Base-by-base conservation (phyloP, 2,797 vertebrate genomes). In the Pangasius djambal region DNA sequence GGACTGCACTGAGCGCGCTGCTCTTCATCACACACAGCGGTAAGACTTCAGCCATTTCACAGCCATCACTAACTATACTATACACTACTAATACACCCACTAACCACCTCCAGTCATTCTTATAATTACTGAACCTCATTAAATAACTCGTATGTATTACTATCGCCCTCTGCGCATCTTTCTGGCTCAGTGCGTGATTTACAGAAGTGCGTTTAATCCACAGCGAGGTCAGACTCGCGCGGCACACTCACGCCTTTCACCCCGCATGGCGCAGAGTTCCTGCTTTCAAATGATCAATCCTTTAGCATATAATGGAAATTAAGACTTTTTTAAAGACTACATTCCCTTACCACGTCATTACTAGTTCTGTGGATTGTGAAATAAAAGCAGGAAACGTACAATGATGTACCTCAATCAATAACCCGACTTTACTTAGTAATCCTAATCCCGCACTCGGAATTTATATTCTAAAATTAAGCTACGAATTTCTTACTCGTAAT, bases 1-100 rank as follows among this genome's bases (percentile, higher is more conserved):
- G 94, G 95, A 92, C 69, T 63, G 92, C 91, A 34, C 59, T 93
- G 0, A 92, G 84, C 88, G 83, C 90, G 65, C 88, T 96, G 0
- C 90, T 97, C 15, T 88, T 95, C 0, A 44, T 95, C 48, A 79
- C 94, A 13, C 94, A 95, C 31, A 86, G 90, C 28, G 95, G 96
- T 97, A 91, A 95, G 94, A 88, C n/a, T 22, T 52, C 8, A 55
- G 10, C 10, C 22, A 2, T 50, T 52, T 83, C 44, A 84, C 61
- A 40, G 15, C 7, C 44, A 63, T 69, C 18, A 65, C 20, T 65
- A 83, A 65, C 40, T 18, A 34, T 48, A 52, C 44, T 7, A 31
- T 52, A 34, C n/a, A n/a, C n/a, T n/a, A n/a, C n/a, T n/a, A n/a
- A n/a, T n/a, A n/a, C 83, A 69, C 63, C 63, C 25, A 6, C 15